Conservation (phyloP, 1,140 invertebrate genomes). For the Eueides isabella region DNA sequence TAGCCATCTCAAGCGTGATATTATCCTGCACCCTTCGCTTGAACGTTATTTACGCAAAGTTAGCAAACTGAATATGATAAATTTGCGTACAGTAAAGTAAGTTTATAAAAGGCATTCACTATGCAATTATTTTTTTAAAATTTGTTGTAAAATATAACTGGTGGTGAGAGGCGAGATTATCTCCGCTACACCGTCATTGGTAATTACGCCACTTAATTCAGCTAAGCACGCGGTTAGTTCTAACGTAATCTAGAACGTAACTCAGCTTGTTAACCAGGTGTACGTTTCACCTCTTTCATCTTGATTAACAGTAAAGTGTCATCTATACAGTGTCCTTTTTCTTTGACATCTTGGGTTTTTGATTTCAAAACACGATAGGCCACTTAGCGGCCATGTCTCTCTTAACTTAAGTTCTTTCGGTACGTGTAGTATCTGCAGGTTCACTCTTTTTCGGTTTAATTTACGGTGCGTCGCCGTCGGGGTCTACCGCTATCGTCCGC, state of each 20-base stretch:
- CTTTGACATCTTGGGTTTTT: constrained; percentile 55
- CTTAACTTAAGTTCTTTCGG: constrained; percentile 71
- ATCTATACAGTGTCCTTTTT: constrained; percentile 54
- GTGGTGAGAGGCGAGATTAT: background rate
- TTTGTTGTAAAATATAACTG: constrained; percentile 8
- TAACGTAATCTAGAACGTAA: constrained; percentile 17
- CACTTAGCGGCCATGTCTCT: constrained; percentile 69
- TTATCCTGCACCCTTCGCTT: constrained; percentile 10
- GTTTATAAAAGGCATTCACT: background rate
- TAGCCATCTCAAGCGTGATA: background rate
- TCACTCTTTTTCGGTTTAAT: constrained; percentile 72
- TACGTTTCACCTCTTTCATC: constrained; percentile 50
- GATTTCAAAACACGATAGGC: constrained; percentile 69
- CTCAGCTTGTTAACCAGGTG: constrained; percentile 30
- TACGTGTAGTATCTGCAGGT: constrained; percentile 65
- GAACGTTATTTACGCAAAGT: background rate
- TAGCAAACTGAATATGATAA: background rate
- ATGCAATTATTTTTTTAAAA: background rate
- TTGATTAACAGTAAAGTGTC: constrained; percentile 56
- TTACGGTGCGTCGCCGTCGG: constrained; percentile 66
- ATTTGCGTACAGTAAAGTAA: background rate
- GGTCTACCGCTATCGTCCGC: constrained; percentile 56
- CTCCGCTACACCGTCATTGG: background rate
- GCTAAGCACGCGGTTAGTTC: constrained; percentile 11
- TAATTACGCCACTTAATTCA: constrained; percentile 10